Conservation (phyloP, 2,888 invertebrate species). For the Acleris holmiana region DNA sequence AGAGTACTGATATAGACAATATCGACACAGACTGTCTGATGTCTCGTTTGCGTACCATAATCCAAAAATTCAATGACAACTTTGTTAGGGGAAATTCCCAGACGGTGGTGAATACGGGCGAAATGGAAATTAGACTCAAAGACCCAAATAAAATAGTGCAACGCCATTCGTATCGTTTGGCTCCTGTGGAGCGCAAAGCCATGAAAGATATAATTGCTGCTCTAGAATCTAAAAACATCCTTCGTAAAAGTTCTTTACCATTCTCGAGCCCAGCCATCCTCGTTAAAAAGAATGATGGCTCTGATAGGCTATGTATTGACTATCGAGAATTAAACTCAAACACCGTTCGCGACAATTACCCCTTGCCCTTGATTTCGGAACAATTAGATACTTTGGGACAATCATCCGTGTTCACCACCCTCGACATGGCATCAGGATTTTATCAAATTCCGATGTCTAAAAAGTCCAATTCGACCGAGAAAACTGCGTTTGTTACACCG, state of each 20-base stretch:
- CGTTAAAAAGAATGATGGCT: constrained; percentile 37
- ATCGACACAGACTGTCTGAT: no score
- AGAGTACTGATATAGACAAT: no score
- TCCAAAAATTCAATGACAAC: no score
- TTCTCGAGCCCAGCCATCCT: constrained; percentile 38
- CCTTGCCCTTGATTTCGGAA: constrained; percentile 26
- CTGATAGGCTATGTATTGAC: constrained; percentile 41
- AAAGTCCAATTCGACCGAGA: constrained; percentile 19
- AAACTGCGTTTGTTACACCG: constrained; percentile 38
- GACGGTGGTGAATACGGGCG: constrained; percentile 8
- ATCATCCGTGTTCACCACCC: constrained; percentile 13
- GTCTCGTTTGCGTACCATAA: no score
- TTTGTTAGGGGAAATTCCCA: not conserved
- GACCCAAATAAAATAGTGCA: constrained; percentile 23
- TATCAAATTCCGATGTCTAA: constrained; percentile 38
- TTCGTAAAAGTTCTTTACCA: constrained; percentile 27
- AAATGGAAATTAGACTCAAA: constrained; percentile 18
- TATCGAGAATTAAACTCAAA: constrained; percentile 30
- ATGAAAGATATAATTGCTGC: constrained; percentile 7
- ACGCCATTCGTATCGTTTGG: constrained; percentile 22
- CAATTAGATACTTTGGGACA: constrained; percentile 17
- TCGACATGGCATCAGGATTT: constrained; percentile 16
- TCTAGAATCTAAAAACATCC: constrained; percentile 32
- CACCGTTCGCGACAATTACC: constrained; percentile 15
- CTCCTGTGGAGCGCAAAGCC: constrained; percentile 14